Evolutionary conservation across 2,888 invertebrate species (phyloP).

Genomic region (Cheiracanthium punctorium): DNA sequence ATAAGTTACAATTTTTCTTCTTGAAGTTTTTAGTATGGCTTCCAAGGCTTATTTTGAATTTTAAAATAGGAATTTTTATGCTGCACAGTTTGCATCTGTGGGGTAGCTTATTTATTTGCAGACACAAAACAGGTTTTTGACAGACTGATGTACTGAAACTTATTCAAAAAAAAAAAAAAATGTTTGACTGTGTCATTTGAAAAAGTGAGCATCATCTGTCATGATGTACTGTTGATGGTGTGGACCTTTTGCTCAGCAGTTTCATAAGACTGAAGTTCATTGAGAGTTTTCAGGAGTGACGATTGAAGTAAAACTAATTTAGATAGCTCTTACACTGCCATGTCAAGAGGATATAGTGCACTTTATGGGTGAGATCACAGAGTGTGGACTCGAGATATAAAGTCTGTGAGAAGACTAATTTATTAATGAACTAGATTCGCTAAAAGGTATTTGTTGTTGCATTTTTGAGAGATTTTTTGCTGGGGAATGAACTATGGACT

Average conservation of each 20-base stretch:
- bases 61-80: too few relatives aligned
- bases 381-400: not conserved
- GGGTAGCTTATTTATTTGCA: too few relatives aligned
- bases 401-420: slow-evolving; percentile 15
- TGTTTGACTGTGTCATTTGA: not conserved
- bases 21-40: too few relatives aligned
- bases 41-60: too few relatives aligned
- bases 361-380: not conserved
- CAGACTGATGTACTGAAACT: too few relatives aligned
- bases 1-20: too few relatives aligned
- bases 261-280: not conserved
- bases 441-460: slow-evolving; percentile 12
- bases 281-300: not conserved
- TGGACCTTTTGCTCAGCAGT: not conserved
- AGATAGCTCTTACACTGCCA: slow-evolving; percentile 17
- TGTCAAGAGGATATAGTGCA: not conserved
- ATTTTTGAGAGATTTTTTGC: slow-evolving; percentile 28
- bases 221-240: too few relatives aligned
- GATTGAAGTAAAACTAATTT: slow-evolving; percentile 20
- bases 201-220: too few relatives aligned
- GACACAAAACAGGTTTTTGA: too few relatives aligned
- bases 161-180: too few relatives aligned
- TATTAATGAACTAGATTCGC: slow-evolving; percentile 18
- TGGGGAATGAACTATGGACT: not conserved
- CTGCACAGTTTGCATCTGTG: too few relatives aligned